A percentile compares a stretch with the other conserved stretches of the same genome.
Conservation (phyloP, 2,113 vertebrate genomes). For the Desmodus rotundus region DNA sequence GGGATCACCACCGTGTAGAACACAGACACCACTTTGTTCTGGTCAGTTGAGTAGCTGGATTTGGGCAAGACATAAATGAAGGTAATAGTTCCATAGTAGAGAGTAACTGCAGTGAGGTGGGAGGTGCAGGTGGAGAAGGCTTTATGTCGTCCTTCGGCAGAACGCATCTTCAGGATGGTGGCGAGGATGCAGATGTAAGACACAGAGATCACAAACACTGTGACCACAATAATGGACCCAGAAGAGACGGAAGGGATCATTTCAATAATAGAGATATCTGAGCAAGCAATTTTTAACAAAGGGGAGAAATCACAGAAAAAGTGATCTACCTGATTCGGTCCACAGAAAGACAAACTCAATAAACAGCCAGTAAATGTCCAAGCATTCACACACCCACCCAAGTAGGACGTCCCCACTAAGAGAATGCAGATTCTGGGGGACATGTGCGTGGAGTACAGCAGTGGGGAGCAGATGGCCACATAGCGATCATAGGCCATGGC, state of each 20-base stretch:
- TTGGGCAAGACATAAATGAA: background rate
- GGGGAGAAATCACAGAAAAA: conserved; percentile 74
- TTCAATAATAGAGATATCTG: conserved; percentile 36
- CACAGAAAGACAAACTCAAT: too few relatives aligned
- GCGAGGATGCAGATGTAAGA: conserved; percentile 25
- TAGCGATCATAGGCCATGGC: conserved; percentile 72
- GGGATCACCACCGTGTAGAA: too few relatives aligned
- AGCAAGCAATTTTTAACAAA: conserved; percentile 68
- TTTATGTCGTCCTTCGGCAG: background rate
- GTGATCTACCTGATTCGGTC: conserved; percentile 25
- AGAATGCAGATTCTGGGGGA: background rate
- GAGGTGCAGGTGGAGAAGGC: too few relatives aligned
- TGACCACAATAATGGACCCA: conserved; percentile 12
- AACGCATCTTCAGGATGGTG: background rate
- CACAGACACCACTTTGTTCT: too few relatives aligned
- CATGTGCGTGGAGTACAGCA: conserved; percentile 53
- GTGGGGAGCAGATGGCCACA: conserved; percentile 64
- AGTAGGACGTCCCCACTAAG: conserved; percentile 46
- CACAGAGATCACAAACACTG: background rate
- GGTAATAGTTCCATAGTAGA: background rate
- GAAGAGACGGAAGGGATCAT: conserved; percentile 59
- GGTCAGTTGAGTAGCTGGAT: conserved; percentile 11
- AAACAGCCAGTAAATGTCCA: conserved; percentile 30
- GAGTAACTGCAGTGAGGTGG: background rate
- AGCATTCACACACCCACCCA: conserved; percentile 37